A percentile compares a stretch with the other conserved stretches of the same genome.
These are phyloP conservation scores for Oedothorax gibbosus DNA, from an alignment of 1,140 invertebrate species.

Conservation along the genomic window DNA sequence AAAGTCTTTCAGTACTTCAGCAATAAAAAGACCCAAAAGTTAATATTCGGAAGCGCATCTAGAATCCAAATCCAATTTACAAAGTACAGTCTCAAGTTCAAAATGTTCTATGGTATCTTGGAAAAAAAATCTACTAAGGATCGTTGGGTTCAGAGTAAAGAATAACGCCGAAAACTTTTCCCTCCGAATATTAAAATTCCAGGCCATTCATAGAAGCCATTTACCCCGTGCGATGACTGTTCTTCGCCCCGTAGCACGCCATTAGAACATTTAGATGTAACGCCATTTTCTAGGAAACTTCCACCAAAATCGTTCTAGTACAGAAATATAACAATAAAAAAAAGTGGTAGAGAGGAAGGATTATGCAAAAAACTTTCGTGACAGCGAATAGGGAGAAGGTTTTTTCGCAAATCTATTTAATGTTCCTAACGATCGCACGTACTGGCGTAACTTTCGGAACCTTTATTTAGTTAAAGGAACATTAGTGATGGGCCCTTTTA, in stretches of 20 bases:
- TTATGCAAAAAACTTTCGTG: slow-evolving; percentile 55
- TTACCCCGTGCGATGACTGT: slow-evolving; percentile 32
- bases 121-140: no score
- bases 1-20: no score
- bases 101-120: no score
- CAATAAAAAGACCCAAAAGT: no score
- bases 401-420: slow-evolving; percentile 46
- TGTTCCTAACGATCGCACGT: slow-evolving; percentile 18
- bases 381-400: slow-evolving; percentile 25
- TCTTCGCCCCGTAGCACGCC: slow-evolving; percentile 43
- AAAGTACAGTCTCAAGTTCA: no score
- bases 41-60: no score
- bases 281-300: slow-evolving; percentile 38
- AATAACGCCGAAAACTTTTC: neutral
- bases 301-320: neutral
- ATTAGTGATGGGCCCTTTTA: neutral
- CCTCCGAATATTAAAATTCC: slow-evolving; percentile 52
- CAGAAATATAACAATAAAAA: slow-evolving; percentile 3
- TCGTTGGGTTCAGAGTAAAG: no score
- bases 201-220: slow-evolving; percentile 47
- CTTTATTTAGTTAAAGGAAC: slow-evolving; percentile 53
- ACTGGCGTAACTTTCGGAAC: slow-evolving; percentile 14
- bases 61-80: no score
- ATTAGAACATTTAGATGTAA: slow-evolving; percentile 57
- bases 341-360: slow-evolving; percentile 16